Conservation (phyloP, 2,797 vertebrate genomes). For the Sitta carolinensis region DNA sequence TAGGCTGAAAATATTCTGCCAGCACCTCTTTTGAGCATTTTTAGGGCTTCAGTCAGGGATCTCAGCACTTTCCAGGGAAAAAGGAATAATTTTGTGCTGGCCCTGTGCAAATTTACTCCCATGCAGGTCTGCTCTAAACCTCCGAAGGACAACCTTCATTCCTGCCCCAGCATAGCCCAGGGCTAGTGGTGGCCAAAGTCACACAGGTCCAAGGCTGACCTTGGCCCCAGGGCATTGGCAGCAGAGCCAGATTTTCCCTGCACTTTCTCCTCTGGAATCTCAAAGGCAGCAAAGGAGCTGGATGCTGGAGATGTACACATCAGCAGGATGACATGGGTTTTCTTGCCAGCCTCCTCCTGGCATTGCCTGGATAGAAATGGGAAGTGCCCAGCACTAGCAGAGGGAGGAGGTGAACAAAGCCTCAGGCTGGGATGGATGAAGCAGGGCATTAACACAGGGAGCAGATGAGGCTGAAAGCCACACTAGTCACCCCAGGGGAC, state of each 20-base stretch:
- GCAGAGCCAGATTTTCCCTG: not conserved
- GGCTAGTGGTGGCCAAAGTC: rapidly evolving
- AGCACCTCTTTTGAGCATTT: not conserved
- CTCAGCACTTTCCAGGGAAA: not conserved
- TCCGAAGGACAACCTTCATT: not conserved
- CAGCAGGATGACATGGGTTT: rapidly evolving
- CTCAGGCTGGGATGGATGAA: not conserved
- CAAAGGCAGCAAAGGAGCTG: not conserved
- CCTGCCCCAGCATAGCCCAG: not conserved
- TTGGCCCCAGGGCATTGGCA: not conserved
- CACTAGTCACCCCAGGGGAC: not conserved
- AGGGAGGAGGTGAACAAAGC: not conserved
- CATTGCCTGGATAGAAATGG: not conserved
- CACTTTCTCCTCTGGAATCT: not conserved
- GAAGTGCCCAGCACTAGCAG: not conserved
- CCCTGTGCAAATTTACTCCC: not conserved
- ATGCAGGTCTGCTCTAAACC: not conserved
- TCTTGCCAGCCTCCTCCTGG: not conserved
- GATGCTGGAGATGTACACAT: not conserved
- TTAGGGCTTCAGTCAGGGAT: not conserved
- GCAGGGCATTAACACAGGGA: not conserved
- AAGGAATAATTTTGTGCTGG: not conserved
- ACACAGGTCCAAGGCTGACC: not conserved
- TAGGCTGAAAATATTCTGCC: not conserved
- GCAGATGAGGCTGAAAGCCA: not conserved